A percentile compares a stretch with the other conserved stretches of the same genome.
These are phyloP conservation scores for Hyles euphorbiae DNA, from an alignment of 1,140 invertebrate genomes.

Conservation along the genomic window DNA sequence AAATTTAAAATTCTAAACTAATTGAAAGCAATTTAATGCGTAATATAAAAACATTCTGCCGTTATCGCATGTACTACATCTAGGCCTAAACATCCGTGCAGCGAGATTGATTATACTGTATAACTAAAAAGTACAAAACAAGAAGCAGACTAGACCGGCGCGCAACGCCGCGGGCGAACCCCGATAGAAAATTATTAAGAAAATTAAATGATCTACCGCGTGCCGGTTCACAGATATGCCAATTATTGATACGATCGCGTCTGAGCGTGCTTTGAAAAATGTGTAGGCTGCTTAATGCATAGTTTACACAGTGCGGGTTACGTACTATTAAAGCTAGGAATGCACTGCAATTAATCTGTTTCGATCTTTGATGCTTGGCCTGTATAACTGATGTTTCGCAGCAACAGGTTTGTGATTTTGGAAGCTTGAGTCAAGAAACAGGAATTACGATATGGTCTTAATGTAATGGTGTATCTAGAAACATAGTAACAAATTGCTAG, in stretches of 20 bases:
- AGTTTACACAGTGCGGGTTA: slow-evolving; percentile 3
- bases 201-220: slow-evolving; percentile 73
- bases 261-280: slow-evolving; percentile 45
- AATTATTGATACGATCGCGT: slow-evolving; percentile 65
- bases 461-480: too few species aligned
- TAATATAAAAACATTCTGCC: neutral
- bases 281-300: slow-evolving; percentile 42
- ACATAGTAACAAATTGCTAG: too few species aligned
- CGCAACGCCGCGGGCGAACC: slow-evolving; percentile 43
- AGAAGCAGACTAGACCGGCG: slow-evolving; percentile 37
- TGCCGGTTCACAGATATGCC: slow-evolving; percentile 63
- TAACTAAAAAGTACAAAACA: slow-evolving; percentile 56
- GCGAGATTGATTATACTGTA: slow-evolving; percentile 61
- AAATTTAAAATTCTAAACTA: too few species aligned
- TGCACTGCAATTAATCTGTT: too few species aligned
- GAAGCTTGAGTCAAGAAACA: too few species aligned
- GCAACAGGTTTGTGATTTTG: too few species aligned
- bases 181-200: slow-evolving; percentile 74
- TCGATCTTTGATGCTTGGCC: too few species aligned
- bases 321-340: too few species aligned
- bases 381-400: too few species aligned
- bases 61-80: slow-evolving; percentile 20
- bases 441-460: too few species aligned
- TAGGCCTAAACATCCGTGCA: slow-evolving; percentile 44
- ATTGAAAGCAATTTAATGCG: too few species aligned